These are phyloP conservation scores for Platysteira castanea DNA, from an alignment of 2,113 vertebrate species.

Conservation along the genomic window DNA sequence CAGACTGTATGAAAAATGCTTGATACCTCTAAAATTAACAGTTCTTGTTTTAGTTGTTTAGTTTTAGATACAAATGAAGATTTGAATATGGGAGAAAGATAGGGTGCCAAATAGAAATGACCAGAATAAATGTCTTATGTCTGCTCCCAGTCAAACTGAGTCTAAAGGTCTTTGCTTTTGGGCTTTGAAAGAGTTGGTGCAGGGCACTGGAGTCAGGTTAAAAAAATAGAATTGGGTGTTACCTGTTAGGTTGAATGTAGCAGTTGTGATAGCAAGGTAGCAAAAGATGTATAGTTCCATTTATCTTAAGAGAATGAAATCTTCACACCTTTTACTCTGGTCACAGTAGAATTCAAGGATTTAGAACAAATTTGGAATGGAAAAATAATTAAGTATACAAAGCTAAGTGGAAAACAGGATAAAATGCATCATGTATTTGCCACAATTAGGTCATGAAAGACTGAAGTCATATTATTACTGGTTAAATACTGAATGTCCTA, in stretches of 20 bases:
- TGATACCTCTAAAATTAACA: background rate
- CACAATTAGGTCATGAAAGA: slow-evolving; percentile 17
- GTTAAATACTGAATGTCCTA: background rate
- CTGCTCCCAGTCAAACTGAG: background rate
- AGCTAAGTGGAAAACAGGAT: slow-evolving; percentile 34
- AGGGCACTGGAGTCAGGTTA: background rate
- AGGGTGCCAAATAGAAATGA: background rate
- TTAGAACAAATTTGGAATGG: background rate
- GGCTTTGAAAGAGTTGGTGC: background rate
- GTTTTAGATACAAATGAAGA: background rate
- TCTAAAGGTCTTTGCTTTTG: background rate
- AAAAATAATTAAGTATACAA: background rate
- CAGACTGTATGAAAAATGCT: background rate
- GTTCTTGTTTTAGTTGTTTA: background rate
- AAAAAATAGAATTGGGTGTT: background rate
- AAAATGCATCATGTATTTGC: slow-evolving; percentile 11
- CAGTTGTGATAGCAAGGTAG: background rate
- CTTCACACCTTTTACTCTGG: background rate
- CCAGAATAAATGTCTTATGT: background rate
- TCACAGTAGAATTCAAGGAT: background rate
- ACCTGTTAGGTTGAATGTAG: background rate
- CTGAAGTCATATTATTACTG: background rate
- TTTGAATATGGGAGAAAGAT: background rate
- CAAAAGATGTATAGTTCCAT: background rate
- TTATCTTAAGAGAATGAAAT: background rate